Evolutionary conservation across 2,888 invertebrate species (phyloP), one percentile per base, ranked within the genome.

Genomic region (Monochamus alternatus): DNA sequence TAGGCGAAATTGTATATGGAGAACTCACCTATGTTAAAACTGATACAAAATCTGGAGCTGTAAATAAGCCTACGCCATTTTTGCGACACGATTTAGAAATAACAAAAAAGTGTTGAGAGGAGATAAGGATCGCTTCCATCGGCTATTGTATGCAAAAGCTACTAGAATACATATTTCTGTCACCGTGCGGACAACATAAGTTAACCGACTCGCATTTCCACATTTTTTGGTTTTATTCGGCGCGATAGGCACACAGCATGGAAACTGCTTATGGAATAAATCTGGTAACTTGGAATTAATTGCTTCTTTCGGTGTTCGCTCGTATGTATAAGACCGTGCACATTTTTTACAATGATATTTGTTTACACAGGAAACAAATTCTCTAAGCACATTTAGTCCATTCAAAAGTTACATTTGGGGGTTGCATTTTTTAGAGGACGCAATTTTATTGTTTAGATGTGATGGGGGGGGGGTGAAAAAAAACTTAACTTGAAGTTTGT

Each of bases 71-170:
- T 77, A 79, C 81, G 76, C 80, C 77, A 81, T 82, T 83, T 81
- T 83, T 81, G 76, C 79, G 66, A 82, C 81, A 84, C 84, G 83
- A 82, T 82, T 82, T 84, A 83, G 84, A 84, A 85, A 86, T 84
- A 85, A 85, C 84, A 86, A 86, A 87, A 86, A 87, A 87, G 87
- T 87, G 85, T 85, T 82, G 85, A 84, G 81, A 73, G 77, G 78
- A 82, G 87, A 87, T 87, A 87, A 85, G 81, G 80, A 87, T 87
- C 87, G 78, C 81, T 81, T 84, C 80, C 81, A 80, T 76, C 82
- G 83, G 80, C 86, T 81, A 87, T 87, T 87, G 87, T 87, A 87
- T 87, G 87, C 87, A 87, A 87, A 87, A 83, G 81, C 83, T 81
- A 81, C 82, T 80, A 81, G 84, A 84, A 86, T 85, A 84, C 85